Evolutionary conservation across 2,113 vertebrate species (phyloP), one percentile per base, ranked within the genome.

Genomic region (Solea senegalensis): DNA sequence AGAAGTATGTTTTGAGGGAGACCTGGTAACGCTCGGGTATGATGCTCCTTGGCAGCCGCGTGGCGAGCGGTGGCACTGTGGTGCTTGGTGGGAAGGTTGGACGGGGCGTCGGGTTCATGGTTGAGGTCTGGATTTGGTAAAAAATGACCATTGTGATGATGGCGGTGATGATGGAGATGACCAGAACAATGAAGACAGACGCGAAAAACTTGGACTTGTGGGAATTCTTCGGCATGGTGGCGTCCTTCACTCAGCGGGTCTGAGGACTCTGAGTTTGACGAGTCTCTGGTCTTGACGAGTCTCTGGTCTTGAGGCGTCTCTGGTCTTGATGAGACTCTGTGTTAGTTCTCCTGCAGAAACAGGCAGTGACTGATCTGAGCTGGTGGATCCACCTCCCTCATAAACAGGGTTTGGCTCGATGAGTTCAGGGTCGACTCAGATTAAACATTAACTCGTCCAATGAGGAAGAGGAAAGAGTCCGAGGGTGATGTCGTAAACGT

Each of bases 91-190:
- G 0, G 0, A 6, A 0, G 9, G 61, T 68, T 0, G 56, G 69
- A 0, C 1, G 78, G 0, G 8, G 10, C 0, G 28, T 34, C 0
- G 15, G 46, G 0, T 14, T 74, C 0, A 86, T 60, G 2, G 0
- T 53, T 0, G 13, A 15, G 69, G 93, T 93, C 74, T 95, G 69
- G 9, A 84, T 76, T 0, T 91, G 16, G 0, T 94, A 97, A 1
- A 96, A 21, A 11, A 95, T 91, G 0, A 95, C 73, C 85, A 98
- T 93, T 0, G 93, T 85, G 0, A 96, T n/a, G 49, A 96, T 93
- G 68, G 93, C 94, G 14, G 82, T 87, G 13, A 95, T 46, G 0
- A 92, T 90, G 0, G 88, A 93, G 44, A 92, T 0, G 0, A 86
- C 94, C 63, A 98, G 78, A 16, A 95, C 0, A 0, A 90, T 77